phyloP scores from a whole-genome alignment of 2,797 vertebrate genomes.

The Periophthalmus magnuspinnatus region DNA sequence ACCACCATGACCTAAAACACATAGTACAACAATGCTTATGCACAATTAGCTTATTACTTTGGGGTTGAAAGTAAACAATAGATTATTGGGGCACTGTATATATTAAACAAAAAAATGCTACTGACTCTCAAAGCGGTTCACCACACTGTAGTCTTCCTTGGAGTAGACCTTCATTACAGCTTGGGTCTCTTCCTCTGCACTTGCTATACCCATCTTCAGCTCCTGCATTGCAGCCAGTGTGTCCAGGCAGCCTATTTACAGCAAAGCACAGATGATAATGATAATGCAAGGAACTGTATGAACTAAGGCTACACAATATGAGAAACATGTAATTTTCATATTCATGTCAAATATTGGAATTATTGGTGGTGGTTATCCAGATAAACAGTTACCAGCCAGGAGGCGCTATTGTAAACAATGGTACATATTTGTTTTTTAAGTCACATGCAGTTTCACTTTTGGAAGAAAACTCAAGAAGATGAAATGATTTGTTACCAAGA shows the following conservation, averaged over 20 bases:
- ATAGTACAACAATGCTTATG: background rate
- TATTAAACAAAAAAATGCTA: slow-evolving; percentile 26
- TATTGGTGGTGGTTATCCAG: background rate
- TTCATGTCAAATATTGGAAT: background rate
- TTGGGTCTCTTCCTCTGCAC: slow-evolving; percentile 95
- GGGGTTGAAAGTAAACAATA: background rate
- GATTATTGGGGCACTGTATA: background rate
- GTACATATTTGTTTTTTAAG: background rate
- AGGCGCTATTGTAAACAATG: background rate
- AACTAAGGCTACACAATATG: background rate
- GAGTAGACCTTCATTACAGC: slow-evolving; percentile 99
- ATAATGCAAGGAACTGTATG: background rate
- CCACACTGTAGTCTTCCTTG: slow-evolving; percentile 97
- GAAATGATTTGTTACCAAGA: slow-evolving; percentile 79
- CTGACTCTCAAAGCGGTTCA: slow-evolving; percentile 99
- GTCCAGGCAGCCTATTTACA: slow-evolving; percentile 89
- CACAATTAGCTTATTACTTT: background rate
- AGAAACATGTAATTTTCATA: background rate
- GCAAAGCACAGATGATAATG: slow-evolving; percentile 4
- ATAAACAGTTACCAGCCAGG: background rate
- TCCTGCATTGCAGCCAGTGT: slow-evolving; percentile 98
- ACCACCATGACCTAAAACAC: slow-evolving; percentile 90
- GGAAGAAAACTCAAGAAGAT: background rate
- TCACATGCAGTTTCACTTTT: background rate
- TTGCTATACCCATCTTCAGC: slow-evolving; percentile 95